Percentiles rank a stretch among this genome's conserved stretches.
Conservation (phyloP, 2,888 invertebrate species). For the Sesia apiformis region DNA sequence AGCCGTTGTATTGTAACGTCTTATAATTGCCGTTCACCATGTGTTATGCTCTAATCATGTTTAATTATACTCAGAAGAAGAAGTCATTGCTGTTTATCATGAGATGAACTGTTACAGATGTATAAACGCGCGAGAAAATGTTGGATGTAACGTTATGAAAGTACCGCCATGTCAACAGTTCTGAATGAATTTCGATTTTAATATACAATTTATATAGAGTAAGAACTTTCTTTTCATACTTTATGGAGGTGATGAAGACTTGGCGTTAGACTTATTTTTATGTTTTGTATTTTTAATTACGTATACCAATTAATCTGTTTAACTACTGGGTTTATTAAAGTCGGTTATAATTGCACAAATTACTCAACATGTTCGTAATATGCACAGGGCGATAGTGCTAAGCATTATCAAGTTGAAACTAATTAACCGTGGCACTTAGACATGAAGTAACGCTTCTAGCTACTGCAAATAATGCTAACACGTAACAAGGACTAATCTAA, state of each 20-base stretch:
- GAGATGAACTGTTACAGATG: slow-evolving; percentile 70
- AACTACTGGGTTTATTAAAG: not conserved
- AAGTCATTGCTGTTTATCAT: slow-evolving; percentile 70
- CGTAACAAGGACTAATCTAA: too few relatives aligned
- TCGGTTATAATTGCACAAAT: not conserved
- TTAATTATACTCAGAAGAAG: slow-evolving; percentile 62
- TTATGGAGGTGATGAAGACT: too few relatives aligned
- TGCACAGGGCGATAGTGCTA: not conserved
- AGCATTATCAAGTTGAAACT: not conserved
- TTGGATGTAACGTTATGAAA: slow-evolving; percentile 23
- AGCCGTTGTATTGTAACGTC: slow-evolving; percentile 63
- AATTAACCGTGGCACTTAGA: not conserved
- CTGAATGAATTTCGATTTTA: not conserved
- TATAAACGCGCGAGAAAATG: slow-evolving; percentile 50
- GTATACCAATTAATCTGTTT: not conserved
- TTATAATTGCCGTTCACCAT: slow-evolving; percentile 65
- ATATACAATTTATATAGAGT: too few relatives aligned
- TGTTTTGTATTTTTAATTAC: not conserved
- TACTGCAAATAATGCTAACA: too few relatives aligned
- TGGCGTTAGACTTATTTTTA: too few relatives aligned
- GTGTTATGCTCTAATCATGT: slow-evolving; percentile 71
- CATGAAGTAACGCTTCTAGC: too few relatives aligned
- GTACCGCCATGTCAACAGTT: not conserved
- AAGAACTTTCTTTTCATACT: too few relatives aligned
- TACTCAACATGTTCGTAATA: not conserved